phyloP scores from a whole-genome alignment of 1,140 invertebrate species.

The Euglossa dilemma region DNA sequence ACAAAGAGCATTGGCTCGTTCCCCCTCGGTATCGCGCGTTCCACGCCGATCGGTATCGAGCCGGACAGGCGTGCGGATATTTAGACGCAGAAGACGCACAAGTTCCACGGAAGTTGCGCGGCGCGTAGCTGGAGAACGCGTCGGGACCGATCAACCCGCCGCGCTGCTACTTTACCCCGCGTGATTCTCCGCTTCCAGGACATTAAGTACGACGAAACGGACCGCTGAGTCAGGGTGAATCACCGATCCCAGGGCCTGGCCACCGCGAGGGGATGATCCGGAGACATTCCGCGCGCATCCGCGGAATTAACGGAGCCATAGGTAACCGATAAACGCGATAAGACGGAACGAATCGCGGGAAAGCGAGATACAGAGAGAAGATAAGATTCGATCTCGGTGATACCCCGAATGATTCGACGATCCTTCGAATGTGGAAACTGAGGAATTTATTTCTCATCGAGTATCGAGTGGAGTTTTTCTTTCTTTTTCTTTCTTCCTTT shows the following conservation, averaged over 20 bases:
- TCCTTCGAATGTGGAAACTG: neutral
- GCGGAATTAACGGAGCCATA: neutral
- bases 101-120: neutral
- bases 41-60: neutral
- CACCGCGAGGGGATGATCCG: slow-evolving; percentile 8
- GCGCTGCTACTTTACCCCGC: neutral
- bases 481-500: no score
- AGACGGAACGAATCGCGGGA: neutral
- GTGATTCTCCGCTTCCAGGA: slow-evolving; percentile 28
- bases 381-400: neutral
- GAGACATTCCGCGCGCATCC: neutral
- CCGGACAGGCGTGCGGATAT: neutral
- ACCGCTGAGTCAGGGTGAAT: slow-evolving; percentile 45
- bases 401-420: neutral
- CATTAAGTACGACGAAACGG: slow-evolving; percentile 45
- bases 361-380: neutral
- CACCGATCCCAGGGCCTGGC: neutral
- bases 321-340: neutral
- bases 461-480: no score
- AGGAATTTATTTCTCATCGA: no score
- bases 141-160: neutral
- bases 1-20: neutral
- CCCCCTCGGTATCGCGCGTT: neutral
- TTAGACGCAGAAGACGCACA: neutral
- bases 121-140: neutral